Evolutionary conservation across 2,888 invertebrate species (phyloP).

Genomic region (Amiota mariae): DNA sequence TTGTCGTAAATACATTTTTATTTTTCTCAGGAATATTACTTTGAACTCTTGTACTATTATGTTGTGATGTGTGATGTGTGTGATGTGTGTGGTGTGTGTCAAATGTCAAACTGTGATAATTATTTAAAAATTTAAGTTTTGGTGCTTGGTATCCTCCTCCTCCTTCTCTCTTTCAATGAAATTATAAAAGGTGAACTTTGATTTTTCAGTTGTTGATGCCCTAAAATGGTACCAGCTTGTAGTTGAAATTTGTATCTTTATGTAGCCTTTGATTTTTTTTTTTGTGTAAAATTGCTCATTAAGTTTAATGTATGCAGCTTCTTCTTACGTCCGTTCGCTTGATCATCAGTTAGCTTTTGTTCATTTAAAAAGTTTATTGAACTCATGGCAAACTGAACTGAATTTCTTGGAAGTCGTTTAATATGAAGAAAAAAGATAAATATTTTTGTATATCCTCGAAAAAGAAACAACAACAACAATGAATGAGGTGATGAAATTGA

Average conservation of each 20-base stretch:
- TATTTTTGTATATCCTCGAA: background rate
- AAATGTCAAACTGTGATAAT: conserved; percentile 23
- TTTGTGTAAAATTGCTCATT: background rate
- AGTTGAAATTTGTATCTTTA: background rate
- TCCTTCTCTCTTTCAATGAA: background rate
- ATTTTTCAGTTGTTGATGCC: background rate
- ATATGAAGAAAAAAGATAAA: background rate
- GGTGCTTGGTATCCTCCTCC: no score
- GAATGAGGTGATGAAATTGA: background rate
- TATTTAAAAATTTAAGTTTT: background rate
- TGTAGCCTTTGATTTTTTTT: no score
- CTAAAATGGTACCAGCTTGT: background rate
- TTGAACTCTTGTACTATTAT: conserved; percentile 9
- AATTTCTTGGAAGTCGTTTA: conserved; percentile 25
- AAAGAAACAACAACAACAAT: background rate
- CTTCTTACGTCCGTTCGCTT: background rate
- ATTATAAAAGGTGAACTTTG: conserved; percentile 9
- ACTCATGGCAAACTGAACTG: background rate
- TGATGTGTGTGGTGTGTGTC: conserved; percentile 19
- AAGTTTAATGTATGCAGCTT: conserved; percentile 15
- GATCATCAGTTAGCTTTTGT: no score
- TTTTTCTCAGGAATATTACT: background rate
- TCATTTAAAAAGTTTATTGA: conserved; percentile 14
- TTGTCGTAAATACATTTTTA: background rate
- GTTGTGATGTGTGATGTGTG: conserved; percentile 11